These are phyloP conservation scores for Scomber scombrus DNA, from an alignment of 2,113 vertebrate species.

Conservation along the genomic window DNA sequence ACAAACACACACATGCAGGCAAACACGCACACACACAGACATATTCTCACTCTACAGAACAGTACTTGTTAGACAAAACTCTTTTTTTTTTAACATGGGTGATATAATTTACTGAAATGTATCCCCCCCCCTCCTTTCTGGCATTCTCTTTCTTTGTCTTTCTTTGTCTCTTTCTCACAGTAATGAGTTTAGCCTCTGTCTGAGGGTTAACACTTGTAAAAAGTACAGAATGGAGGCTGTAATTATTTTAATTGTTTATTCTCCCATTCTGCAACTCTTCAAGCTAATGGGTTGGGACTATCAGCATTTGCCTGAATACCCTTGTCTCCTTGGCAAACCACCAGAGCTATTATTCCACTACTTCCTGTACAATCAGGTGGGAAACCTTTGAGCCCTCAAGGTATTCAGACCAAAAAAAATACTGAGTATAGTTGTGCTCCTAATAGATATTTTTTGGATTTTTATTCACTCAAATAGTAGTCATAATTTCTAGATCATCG, in stretches of 20 bases:
- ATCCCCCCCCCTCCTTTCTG: too few relatives aligned
- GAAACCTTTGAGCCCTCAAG: too few relatives aligned
- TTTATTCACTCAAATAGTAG: too few relatives aligned
- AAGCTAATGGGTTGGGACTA: conserved; percentile 61
- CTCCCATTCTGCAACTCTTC: conserved; percentile 58
- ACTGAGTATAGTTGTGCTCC: too few relatives aligned
- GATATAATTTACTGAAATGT: conserved; percentile 57
- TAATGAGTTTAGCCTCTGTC: conserved; percentile 71
- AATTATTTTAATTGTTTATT: conserved; percentile 81
- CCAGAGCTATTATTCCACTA: conserved; percentile 18
- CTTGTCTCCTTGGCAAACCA: conserved; percentile 32
- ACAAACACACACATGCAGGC: conserved; percentile 11
- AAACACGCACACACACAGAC: conserved; percentile 5
- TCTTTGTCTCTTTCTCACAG: conserved; percentile 22
- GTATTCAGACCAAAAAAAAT: too few relatives aligned
- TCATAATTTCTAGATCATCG: too few relatives aligned
- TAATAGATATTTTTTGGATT: too few relatives aligned
- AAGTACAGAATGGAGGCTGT: conserved; percentile 67
- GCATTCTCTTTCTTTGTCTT: not conserved
- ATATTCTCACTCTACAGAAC: not conserved
- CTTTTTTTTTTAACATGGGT: conserved; percentile 34
- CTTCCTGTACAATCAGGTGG: not conserved
- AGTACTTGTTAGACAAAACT: not conserved
- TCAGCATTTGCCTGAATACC: conserved; percentile 61
- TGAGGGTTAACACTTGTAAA: conserved; percentile 60